Evolutionary conservation across 2,113 vertebrate genomes (phyloP).

Genomic region (Agelaius tricolor): DNA sequence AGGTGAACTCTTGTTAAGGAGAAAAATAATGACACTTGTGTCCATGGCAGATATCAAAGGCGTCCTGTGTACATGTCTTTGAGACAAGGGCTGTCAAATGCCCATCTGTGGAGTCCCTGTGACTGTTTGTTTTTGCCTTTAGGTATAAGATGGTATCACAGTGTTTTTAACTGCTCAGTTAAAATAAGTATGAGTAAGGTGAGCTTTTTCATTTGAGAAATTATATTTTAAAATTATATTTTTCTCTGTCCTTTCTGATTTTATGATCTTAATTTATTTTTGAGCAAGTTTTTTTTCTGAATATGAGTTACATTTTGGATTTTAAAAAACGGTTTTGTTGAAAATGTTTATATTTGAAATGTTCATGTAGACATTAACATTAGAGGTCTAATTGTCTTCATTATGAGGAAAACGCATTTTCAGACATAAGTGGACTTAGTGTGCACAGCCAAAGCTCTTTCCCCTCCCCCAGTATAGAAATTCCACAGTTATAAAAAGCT

Average conservation of each 20-base stretch:
- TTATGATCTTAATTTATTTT: background rate
- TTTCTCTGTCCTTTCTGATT: background rate
- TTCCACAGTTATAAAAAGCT: conserved; percentile 28
- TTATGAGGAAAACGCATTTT: background rate
- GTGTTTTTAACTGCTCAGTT: background rate
- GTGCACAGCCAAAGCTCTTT: background rate
- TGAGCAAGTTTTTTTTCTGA: background rate
- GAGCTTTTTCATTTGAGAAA: background rate
- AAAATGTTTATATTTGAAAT: background rate
- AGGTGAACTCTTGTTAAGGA: background rate
- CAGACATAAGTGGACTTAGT: background rate
- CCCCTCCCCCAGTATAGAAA: background rate
- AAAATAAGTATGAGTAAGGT: background rate
- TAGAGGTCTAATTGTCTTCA: background rate
- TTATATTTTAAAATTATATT: background rate
- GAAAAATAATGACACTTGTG: background rate
- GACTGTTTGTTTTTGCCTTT: background rate
- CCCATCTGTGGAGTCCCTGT: background rate
- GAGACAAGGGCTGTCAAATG: background rate
- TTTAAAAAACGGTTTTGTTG: background rate
- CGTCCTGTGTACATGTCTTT: background rate
- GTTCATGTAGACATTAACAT: background rate
- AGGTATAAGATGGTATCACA: background rate
- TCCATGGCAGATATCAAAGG: rapidly evolving
- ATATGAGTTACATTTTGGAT: background rate